A percentile compares a stretch with the other conserved stretches of the same genome.
These are phyloP conservation scores for Poecilia picta DNA, from an alignment of 2,797 vertebrate genomes.

Conservation along the genomic window DNA sequence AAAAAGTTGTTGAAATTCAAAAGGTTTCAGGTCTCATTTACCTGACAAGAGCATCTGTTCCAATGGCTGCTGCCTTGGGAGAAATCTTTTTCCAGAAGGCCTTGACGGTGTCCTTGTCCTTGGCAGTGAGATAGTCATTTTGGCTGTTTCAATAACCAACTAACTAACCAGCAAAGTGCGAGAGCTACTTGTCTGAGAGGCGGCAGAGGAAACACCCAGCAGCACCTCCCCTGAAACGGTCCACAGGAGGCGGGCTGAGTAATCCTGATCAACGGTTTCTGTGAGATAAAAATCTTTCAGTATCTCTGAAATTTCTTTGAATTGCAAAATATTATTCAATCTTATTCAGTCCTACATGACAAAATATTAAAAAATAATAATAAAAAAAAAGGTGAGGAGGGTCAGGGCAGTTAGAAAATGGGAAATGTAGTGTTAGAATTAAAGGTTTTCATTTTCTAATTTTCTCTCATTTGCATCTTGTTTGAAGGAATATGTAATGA, in stretches of 20 bases:
- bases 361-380: background rate
- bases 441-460: background rate
- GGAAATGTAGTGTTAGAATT: background rate
- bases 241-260: background rate
- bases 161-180: background rate
- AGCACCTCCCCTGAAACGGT: constrained; percentile 2
- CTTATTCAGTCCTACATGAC: background rate
- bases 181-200: constrained; percentile 43
- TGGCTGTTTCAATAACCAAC: constrained; percentile 18
- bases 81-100: constrained; percentile 58
- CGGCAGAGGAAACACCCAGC: constrained; percentile 25
- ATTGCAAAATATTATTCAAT: background rate
- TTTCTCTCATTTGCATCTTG: background rate
- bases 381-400: background rate
- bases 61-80: constrained; percentile 17
- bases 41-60: constrained; percentile 80
- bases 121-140: constrained; percentile 69
- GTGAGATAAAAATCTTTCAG: constrained; percentile 1
- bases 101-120: constrained; percentile 79
- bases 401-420: background rate
- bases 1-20: constrained; percentile 4
- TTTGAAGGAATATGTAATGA: background rate
- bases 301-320: background rate
- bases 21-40: constrained; percentile 36
- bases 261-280: background rate